Percentiles rank a stretch among this genome's conserved stretches.
Evolutionary conservation across 2,113 vertebrate genomes (phyloP).

Genomic region (Gobius niger): DNA sequence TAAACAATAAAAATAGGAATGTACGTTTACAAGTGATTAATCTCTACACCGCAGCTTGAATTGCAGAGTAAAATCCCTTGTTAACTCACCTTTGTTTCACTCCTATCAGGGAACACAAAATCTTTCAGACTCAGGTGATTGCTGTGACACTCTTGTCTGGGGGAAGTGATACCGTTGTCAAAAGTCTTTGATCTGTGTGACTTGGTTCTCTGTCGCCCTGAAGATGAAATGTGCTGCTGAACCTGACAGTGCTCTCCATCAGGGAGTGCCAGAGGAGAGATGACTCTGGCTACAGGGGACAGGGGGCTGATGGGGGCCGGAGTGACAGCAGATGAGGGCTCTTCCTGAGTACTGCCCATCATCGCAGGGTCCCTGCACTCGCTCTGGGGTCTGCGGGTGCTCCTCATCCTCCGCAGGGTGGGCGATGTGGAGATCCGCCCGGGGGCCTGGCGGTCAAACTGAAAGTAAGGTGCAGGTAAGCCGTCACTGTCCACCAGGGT

Average conservation of each 20-base stretch:
- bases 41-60: too few relatives aligned
- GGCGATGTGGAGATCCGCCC: slow-evolving; percentile 87
- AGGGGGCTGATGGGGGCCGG: slow-evolving; percentile 27
- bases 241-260: slow-evolving; percentile 43
- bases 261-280: slow-evolving; percentile 68
- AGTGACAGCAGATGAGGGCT: slow-evolving; percentile 25
- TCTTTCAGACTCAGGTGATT: slow-evolving; percentile 44
- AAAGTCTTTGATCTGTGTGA: slow-evolving; percentile 70
- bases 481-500: slow-evolving; percentile 50
- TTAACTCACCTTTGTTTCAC: slow-evolving; percentile 66
- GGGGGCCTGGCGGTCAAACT: slow-evolving; percentile 83
- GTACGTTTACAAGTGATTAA: too few relatives aligned
- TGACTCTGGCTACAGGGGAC: slow-evolving; percentile 47
- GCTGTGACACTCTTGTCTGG: slow-evolving; percentile 37
- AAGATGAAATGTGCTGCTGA: slow-evolving; percentile 26
- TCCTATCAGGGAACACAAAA: slow-evolving; percentile 41
- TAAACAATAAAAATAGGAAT: too few relatives aligned
- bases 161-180: slow-evolving; percentile 52
- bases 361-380: slow-evolving; percentile 43
- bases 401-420: slow-evolving; percentile 83
- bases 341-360: slow-evolving; percentile 59
- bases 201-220: slow-evolving; percentile 46
- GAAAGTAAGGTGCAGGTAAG: slow-evolving; percentile 63
- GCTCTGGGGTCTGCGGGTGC: slow-evolving; percentile 52
- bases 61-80: not conserved